phyloP scores from a whole-genome alignment of 1,140 invertebrate species.

The Drosophila navojoa region DNA sequence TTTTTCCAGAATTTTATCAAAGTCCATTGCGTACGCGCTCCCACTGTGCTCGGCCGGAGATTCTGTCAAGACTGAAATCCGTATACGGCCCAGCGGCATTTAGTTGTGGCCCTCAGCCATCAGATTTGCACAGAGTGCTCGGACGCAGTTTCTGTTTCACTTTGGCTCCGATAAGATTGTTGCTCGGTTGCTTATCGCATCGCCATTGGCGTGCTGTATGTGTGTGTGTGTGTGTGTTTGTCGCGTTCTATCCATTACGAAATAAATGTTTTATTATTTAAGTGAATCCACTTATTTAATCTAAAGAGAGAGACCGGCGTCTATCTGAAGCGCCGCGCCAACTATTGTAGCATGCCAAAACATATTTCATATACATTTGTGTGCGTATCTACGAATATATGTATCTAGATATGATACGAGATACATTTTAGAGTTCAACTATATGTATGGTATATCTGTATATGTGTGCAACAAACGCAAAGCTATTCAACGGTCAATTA shows the following conservation, averaged over 20 bases:
- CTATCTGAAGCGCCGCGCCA: conserved; percentile 24
- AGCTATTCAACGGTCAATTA: conserved; percentile 4
- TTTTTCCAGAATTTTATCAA: conserved; percentile 86
- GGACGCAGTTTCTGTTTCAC: conserved; percentile 15
- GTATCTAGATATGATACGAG: neutral
- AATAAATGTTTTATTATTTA: conserved; percentile 69
- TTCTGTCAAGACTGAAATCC: conserved; percentile 61
- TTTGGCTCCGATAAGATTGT: conserved; percentile 66
- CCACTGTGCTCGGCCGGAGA: conserved; percentile 51
- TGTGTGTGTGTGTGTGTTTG: too few relatives aligned
- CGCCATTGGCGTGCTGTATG: conserved; percentile 32
- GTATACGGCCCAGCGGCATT: neutral
- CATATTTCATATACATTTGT: too few relatives aligned
- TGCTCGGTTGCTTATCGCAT: conserved; percentile 52
- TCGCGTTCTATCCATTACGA: conserved; percentile 33
- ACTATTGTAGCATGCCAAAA: neutral
- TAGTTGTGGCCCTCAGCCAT: conserved; percentile 14
- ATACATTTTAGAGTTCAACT: neutral
- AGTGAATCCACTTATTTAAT: conserved; percentile 68
- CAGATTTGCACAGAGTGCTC: conserved; percentile 39
- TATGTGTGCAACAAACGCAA: too few relatives aligned
- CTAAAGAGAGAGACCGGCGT: conserved; percentile 56
- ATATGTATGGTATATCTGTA: too few relatives aligned
- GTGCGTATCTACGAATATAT: neutral
- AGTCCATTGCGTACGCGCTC: conserved; percentile 78